phyloP scores from a whole-genome alignment of 2,888 invertebrate species.

The Nymphalis urticae region DNA sequence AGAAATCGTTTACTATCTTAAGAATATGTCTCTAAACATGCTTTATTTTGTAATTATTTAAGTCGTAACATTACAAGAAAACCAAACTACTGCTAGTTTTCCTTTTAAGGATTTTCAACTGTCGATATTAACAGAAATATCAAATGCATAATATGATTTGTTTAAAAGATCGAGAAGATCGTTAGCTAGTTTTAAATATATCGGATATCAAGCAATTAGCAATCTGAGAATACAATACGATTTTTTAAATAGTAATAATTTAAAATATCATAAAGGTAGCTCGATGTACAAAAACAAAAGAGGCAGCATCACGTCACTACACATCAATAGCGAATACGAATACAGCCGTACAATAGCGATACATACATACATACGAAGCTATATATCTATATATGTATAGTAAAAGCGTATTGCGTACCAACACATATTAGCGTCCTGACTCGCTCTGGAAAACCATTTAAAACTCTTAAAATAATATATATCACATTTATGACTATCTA shows the following conservation, averaged over 20 bases:
- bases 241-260: neutral
- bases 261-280: neutral
- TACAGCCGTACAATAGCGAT: constrained; percentile 1
- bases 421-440: constrained; percentile 77
- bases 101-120: neutral
- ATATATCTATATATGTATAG: constrained; percentile 26
- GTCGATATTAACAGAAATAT: neutral
- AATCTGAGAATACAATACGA: neutral
- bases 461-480: constrained; percentile 28
- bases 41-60: neutral
- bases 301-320: constrained; percentile 12
- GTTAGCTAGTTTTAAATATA: neutral
- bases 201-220: neutral
- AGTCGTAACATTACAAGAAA: neutral
- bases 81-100: neutral
- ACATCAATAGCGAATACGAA: constrained; percentile 18
- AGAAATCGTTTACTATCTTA: neutral
- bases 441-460: constrained; percentile 73
- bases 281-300: neutral
- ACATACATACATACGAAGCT: constrained; percentile 11
- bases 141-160: neutral
- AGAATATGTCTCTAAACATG: constrained; percentile 1
- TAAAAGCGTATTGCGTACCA: constrained; percentile 57
- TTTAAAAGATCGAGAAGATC: neutral
- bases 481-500: no score